These are phyloP conservation scores for Gorsachius goisagi DNA, from an alignment of 2,113 vertebrate genomes.

Conservation along the genomic window DNA sequence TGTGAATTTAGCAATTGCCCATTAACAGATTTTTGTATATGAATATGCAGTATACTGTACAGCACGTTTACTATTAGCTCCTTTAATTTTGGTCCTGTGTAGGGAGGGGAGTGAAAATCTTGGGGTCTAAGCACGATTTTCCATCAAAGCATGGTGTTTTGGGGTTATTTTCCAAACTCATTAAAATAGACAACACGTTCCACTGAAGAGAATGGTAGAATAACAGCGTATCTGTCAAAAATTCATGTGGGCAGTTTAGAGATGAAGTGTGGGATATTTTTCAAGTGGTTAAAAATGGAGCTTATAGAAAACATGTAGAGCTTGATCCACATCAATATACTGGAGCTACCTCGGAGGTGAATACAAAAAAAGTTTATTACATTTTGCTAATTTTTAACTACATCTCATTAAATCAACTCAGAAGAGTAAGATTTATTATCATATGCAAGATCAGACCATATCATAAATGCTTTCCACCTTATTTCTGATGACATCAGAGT, in stretches of 20 bases:
- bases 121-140: neutral
- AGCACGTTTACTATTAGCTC: neutral
- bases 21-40: neutral
- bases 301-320: neutral
- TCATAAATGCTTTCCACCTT: neutral
- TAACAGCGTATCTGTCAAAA: constrained; percentile 10
- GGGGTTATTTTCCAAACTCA: neutral
- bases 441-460: neutral
- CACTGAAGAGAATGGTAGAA: neutral
- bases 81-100: neutral
- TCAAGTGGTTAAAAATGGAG: neutral
- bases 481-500: neutral
- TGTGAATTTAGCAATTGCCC: neutral
- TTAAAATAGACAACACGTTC: neutral
- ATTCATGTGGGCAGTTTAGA: constrained; percentile 3
- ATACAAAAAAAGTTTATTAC: neutral
- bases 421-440: neutral
- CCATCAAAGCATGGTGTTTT: neutral
- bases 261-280: neutral
- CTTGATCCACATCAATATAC: neutral
- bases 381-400: neutral
- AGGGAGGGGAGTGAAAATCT: neutral
- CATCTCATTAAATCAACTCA: neutral
- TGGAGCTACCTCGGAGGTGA: neutral
- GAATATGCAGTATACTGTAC: neutral